Base-by-base conservation (phyloP, 2,888 invertebrate species). In the Corbicula japonica region DNA sequence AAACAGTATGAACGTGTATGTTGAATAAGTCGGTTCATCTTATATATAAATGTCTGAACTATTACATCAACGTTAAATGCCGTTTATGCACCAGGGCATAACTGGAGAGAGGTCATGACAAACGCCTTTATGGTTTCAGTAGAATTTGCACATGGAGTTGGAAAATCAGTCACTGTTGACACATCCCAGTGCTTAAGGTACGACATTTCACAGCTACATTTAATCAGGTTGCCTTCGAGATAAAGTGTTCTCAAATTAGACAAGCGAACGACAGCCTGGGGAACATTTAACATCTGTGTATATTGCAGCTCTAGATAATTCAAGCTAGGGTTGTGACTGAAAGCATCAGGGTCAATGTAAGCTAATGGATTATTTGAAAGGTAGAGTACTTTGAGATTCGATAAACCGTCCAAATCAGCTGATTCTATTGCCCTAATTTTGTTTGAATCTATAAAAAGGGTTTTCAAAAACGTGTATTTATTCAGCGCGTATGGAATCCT, bases 201-300 rank as follows among this genome's bases (percentile, higher is more conserved):
- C 28, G 50, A 50, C 50, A 50, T 50, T 5, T 50, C 50, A 23
- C 50, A 50, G 10, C 26, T 50, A 23, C 50, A 50, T 4, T 50
- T 8, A 50, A 50, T 8, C 23, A 4, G 50, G 4, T n/a, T n/a
- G n/a, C n/a, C n/a, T n/a, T 23, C 15, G 50, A 50, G 50, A 4
- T 18, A 8, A 8, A 50, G 26, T 4, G 3, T 8, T 4, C 6
- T 15, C 10, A 50, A n/a, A 4, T 21, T 23, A 6, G 50, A 12
- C 4, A 50, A 3, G 50, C 28, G 21, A 12, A 28, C 28, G 10
- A 50, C 23, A 5, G 50, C 50, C 4, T 26, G 26, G 28, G 50
- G 50, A 5, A 50, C 23, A 23, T 23, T 23, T 3, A 26, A 2
- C 4, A 50, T 6, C 23, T 23, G 10, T 3, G 50, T 23, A 4